Evolutionary conservation across 2,797 vertebrate genomes (phyloP).

Genomic region (Sebastes minor): DNA sequence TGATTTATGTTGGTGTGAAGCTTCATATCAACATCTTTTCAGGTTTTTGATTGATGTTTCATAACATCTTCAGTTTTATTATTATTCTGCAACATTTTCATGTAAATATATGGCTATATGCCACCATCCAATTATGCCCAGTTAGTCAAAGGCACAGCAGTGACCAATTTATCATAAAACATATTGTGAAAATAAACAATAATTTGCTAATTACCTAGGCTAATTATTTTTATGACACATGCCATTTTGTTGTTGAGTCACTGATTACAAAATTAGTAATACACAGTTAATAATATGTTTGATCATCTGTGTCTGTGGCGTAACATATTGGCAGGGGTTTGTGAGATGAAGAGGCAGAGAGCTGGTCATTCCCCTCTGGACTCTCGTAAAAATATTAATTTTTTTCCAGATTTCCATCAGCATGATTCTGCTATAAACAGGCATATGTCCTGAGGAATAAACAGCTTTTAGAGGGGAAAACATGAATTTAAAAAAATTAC

Average conservation of each 20-base stretch:
- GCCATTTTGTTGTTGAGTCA: not conserved
- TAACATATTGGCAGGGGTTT: not conserved
- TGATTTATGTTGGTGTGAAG: not conserved
- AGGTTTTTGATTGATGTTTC: not conserved
- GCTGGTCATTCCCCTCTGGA: not conserved
- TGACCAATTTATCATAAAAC: not conserved
- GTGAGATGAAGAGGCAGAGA: conserved; percentile 18
- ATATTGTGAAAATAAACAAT: not conserved
- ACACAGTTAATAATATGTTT: not conserved
- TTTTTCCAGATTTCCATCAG: conserved; percentile 33
- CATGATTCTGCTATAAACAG: conserved; percentile 32
- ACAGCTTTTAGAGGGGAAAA: not conserved
- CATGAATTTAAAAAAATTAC: not conserved
- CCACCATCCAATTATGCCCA: not conserved
- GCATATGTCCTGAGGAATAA: conserved; percentile 30
- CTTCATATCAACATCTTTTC: not conserved
- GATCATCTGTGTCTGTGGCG: not conserved
- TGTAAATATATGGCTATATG: not conserved
- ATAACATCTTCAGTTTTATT: not conserved
- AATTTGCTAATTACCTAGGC: not conserved
- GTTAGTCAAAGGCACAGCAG: not conserved
- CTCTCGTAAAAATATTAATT: not conserved
- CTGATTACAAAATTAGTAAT: not conserved
- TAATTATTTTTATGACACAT: not conserved
- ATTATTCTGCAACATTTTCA: not conserved